A percentile compares a stretch with the other conserved stretches of the same genome.
These are phyloP conservation scores for Danio choprae DNA, from an alignment of 2,797 vertebrate genomes.

Conservation along the genomic window DNA sequence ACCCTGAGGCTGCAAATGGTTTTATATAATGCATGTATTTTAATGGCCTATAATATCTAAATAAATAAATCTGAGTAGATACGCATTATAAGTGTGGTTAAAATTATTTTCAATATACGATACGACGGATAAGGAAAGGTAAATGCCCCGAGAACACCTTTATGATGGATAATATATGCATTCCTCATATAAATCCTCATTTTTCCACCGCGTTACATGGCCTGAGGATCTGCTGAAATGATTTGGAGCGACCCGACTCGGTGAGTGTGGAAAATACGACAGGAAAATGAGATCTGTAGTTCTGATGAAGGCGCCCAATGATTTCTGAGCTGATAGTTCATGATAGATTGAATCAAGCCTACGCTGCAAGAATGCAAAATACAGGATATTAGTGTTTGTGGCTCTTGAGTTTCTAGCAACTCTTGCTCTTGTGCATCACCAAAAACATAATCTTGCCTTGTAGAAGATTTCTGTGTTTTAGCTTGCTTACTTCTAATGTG, in stretches of 20 bases:
- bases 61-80: conserved; percentile 14
- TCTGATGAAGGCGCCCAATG: conserved; percentile 31
- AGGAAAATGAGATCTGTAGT: conserved; percentile 35
- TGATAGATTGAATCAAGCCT: conserved; percentile 28
- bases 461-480: background rate
- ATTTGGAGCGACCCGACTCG: conserved; percentile 7
- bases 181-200: background rate
- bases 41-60: background rate
- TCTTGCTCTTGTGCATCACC: background rate
- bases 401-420: background rate
- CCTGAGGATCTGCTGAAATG: conserved; percentile 30
- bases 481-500: background rate
- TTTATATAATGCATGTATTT: background rate
- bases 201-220: background rate
- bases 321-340: conserved; percentile 22
- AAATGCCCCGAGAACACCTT: conserved; percentile 12
- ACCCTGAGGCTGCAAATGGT: background rate
- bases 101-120: background rate
- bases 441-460: background rate
- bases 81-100: background rate
- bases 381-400: background rate
- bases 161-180: conserved; percentile 14
- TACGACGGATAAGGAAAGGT: background rate
- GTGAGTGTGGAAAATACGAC: conserved; percentile 5
- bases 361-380: conserved; percentile 3